Conservation (phyloP, 2,113 vertebrate genomes). For the Otus sunia region DNA sequence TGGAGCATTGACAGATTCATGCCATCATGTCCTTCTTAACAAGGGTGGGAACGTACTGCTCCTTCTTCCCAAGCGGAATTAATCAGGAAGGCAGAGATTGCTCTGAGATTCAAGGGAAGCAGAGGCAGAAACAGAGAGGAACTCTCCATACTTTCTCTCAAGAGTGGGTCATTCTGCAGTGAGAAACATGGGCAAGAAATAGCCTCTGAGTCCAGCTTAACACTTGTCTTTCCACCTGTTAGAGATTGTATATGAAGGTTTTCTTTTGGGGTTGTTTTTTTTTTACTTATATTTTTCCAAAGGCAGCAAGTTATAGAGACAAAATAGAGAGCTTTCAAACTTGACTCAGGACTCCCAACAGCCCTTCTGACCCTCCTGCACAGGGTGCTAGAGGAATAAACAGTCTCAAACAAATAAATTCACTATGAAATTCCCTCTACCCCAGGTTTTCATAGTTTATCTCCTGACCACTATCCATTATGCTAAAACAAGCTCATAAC, state of each 20-base stretch:
- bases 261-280: neutral
- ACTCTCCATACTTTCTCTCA: neutral
- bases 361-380: neutral
- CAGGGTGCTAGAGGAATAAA: neutral
- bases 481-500: slow-evolving; percentile 19
- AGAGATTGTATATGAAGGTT: neutral
- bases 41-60: neutral
- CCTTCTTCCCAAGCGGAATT: neutral
- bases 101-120: neutral
- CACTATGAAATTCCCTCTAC: neutral
- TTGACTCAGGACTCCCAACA: neutral
- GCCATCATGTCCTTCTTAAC: neutral
- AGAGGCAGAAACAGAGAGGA: neutral
- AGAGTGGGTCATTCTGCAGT: neutral
- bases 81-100: neutral
- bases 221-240: neutral
- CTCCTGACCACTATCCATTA: slow-evolving; percentile 10
- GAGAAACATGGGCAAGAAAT: neutral
- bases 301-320: neutral
- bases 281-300: neutral
- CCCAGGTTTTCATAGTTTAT: neutral
- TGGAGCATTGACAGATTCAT: neutral
- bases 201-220: neutral
- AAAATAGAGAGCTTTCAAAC: neutral
- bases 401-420: neutral